These are phyloP conservation scores for Setipinna tenuifilis DNA, from an alignment of 2,797 vertebrate genomes.

Conservation along the genomic window DNA sequence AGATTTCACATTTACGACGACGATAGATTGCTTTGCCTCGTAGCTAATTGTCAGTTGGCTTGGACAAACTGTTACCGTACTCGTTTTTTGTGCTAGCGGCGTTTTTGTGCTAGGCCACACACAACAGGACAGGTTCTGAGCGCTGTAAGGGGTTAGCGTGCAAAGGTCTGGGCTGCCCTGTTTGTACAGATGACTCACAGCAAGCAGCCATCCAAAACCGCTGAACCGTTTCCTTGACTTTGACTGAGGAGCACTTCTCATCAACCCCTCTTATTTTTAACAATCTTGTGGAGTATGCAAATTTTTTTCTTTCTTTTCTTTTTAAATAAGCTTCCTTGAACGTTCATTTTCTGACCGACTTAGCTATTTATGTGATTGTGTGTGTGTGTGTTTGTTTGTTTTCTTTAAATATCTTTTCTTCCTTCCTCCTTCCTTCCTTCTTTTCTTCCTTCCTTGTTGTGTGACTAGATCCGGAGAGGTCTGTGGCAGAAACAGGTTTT, in stretches of 20 bases:
- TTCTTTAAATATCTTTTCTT: too few relatives aligned
- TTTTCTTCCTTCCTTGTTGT: too few relatives aligned
- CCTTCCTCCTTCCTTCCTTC: too few relatives aligned
- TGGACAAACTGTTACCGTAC: neutral
- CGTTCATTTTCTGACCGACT: constrained; percentile 55
- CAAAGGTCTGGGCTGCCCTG: constrained; percentile 61
- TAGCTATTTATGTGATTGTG: too few relatives aligned
- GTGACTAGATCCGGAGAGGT: too few relatives aligned
- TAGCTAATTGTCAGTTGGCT: neutral
- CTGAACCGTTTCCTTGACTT: constrained; percentile 57
- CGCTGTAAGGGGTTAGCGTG: neutral
- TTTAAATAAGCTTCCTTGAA: constrained; percentile 79
- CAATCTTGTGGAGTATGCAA: too few relatives aligned
- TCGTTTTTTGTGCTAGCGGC: neutral
- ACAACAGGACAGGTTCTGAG: neutral
- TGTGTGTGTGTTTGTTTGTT: too few relatives aligned
- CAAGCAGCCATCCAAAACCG: constrained; percentile 65
- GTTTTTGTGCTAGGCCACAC: neutral
- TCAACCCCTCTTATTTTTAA: constrained; percentile 64
- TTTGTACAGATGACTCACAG: constrained; percentile 73
- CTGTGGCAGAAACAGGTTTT: constrained; percentile 58
- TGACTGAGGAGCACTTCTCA: constrained; percentile 69
- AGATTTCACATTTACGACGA: neutral
- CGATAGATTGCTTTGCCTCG: neutral
- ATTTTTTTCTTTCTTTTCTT: too few relatives aligned